Evolutionary conservation across 1,140 invertebrate genomes (phyloP), one percentile per base, ranked within the genome.

Genomic region (Pteromalus puparum): DNA sequence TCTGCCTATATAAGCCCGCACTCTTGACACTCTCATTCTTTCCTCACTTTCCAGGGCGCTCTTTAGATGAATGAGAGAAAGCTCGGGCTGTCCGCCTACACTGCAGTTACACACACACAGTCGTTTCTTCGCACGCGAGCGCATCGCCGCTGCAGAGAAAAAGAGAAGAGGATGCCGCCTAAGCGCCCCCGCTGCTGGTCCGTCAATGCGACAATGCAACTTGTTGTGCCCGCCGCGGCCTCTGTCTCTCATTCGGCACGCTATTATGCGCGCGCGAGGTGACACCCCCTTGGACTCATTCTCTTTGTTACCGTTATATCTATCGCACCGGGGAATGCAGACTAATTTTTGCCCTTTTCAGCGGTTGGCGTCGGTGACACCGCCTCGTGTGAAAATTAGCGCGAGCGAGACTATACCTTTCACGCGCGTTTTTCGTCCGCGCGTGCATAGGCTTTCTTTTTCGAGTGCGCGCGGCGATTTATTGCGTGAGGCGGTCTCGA

Each of bases 111-210:
- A n/a, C n/a, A 5, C 12, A 4, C 48, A 34, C 30, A 12, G 1
- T 53, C 75, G 18, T 18, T 67, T 28, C 46, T 48, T 18, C 81
- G 34, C 73, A 21, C 61, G 67, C 48, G 38, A 42, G 38, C 38
- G 30, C 30, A 0, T 34, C 30, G 30, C 4, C 6, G 30, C 30
- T n/a, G 30, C 0, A 34, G 72, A 46, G 30, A n/a, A 18, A 72
- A 26, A 65, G 21, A 65, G 46, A 42, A 42, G 28, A 42, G n/a
- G 48, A 53, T 6, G 65, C n/a, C 68, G 77, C 9, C 70, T 46
- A 26, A 30, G 79, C 75, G 75, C 85, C 85, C 84, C 78, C 75
- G 81, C 70, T 73, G 82, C 70, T 77, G 76, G 26, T 46, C 53
- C 70, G 53, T 68, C 80, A 73, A 68, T 65, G 72, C 74, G 34